Conservation (phyloP, 1,140 invertebrate genomes). For the Epicauta chinensis region DNA sequence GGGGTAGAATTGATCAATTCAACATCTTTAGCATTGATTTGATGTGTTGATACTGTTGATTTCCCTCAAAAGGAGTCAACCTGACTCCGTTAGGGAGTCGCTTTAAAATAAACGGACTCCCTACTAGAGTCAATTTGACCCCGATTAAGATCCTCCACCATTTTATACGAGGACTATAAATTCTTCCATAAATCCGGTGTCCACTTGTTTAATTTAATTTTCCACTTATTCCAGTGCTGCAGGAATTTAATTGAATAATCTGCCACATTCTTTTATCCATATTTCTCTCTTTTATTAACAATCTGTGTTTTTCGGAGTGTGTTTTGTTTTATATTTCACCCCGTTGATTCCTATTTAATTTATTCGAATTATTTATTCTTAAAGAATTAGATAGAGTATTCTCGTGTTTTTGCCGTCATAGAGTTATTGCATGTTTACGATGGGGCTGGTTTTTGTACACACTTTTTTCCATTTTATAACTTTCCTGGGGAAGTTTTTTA, state of each 20-base stretch:
- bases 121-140: conserved; percentile 96
- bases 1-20: neutral
- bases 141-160: conserved; percentile 56
- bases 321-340: neutral
- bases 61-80: conserved; percentile 76
- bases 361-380: conserved; percentile 3
- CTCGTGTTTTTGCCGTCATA: no score
- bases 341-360: conserved; percentile 1
- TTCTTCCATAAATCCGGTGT: no score
- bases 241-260: conserved; percentile 2
- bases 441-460: no score
- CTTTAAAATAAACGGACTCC: conserved; percentile 80
- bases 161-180: no score
- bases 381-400: no score
- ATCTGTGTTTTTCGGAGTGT: no score
- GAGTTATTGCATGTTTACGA: no score
- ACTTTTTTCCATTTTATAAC: no score
- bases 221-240: neutral
- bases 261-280: neutral
- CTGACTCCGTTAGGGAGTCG: conserved; percentile 94
- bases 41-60: conserved; percentile 20
- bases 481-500: no score
- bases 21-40: no score
- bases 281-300: neutral
- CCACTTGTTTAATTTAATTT: no score